Evolutionary conservation across 2,797 vertebrate species (phyloP), one percentile per base, ranked within the genome.

Genomic region (Streptopelia turtur): DNA sequence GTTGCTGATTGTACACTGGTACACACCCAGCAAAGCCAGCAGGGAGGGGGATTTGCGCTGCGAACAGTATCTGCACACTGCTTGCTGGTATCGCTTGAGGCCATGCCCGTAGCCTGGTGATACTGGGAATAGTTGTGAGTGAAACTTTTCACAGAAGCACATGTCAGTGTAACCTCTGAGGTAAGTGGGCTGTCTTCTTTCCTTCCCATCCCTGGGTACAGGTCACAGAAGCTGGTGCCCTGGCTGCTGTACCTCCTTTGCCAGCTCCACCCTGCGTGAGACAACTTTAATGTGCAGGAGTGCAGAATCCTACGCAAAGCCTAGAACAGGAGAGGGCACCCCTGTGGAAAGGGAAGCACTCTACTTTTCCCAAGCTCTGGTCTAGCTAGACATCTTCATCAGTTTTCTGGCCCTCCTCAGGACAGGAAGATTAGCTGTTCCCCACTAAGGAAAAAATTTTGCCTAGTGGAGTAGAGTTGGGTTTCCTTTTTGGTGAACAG

Each of bases 111-210:
- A 96, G 97, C 96, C 97, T 96, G 95, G 93, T 92, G 96, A 95
- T 94, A 94, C 95, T 96, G 96, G 93, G 89, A 97, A 97, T 91
- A 97, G 94, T 96, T 97, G 96, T 87, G 87, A 96, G 91, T 93
- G 94, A 93, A 93, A 91, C 92, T 92, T 97, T 96, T 89, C 97
- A 97, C 80, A 37, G 96, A 97, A 97, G 96, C 97, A 97, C 95
- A 61, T 94, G 94, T 93, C 96, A 91, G 94, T 94, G 95, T 93
- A 95, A 97, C 97, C 97, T 97, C 95, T 94, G 96, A 96, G 94
- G 95, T 93, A 96, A 94, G 87, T 93, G 96, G 93, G 93, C 90
- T 93, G 92, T 86, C 94, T 90, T 96, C 89, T 60, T 89, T 94
- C 91, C 93, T 91, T 83, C 96, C 94, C 94, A 89, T 83, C 82